Percentiles rank a stretch among this genome's conserved stretches.
Conservation (phyloP, 2,113 vertebrate species). For the Climacteris rufus region DNA sequence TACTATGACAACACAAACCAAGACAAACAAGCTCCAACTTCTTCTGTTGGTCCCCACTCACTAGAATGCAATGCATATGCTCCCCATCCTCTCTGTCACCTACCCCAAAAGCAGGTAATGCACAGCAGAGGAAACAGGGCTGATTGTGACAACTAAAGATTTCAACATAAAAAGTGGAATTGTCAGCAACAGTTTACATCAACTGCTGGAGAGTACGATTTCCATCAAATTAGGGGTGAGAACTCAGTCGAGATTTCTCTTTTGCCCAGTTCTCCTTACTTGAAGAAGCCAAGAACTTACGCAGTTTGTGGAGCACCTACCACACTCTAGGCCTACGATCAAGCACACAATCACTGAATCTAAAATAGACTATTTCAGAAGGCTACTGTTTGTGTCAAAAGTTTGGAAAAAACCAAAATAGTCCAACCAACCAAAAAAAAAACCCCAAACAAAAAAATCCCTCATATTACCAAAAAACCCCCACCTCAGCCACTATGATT, state of each 20-base stretch:
- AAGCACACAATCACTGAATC: not conserved
- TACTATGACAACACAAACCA: not conserved
- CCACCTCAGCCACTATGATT: not conserved
- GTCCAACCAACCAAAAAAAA: not conserved
- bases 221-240: not conserved
- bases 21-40: not conserved
- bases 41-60: not conserved
- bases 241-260: not conserved
- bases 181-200: not conserved
- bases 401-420: not conserved
- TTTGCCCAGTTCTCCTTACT: not conserved
- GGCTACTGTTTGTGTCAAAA: not conserved
- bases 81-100: not conserved
- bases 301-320: not conserved
- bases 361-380: not conserved
- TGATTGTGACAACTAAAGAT: not conserved
- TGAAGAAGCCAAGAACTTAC: not conserved
- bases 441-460: accelerated
- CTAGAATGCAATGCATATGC: not conserved
- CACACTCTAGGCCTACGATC: not conserved
- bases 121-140: not conserved
- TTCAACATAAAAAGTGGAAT: not conserved
- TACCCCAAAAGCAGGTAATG: not conserved
- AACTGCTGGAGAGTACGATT: not conserved
- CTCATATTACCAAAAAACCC: not conserved